phyloP scores from a whole-genome alignment of 2,113 vertebrate species.

The Tenrec ecaudatus region DNA sequence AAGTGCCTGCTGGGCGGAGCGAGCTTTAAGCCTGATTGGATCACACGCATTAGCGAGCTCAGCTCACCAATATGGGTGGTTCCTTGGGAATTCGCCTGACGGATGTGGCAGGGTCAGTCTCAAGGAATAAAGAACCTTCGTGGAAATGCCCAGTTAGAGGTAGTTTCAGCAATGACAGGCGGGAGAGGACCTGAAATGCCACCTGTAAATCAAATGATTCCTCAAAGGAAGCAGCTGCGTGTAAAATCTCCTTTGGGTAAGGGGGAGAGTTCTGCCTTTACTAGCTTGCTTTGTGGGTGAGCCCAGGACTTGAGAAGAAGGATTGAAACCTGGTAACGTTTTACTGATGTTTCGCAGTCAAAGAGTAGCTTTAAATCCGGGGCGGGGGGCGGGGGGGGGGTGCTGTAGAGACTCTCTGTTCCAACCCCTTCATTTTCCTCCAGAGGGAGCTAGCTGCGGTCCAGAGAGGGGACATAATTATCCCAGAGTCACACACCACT shows the following conservation, averaged over 20 bases:
- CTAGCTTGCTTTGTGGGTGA: not conserved
- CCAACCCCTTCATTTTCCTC: conserved; percentile 1
- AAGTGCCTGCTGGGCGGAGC: not conserved
- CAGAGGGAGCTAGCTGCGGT: not conserved
- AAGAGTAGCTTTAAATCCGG: not conserved
- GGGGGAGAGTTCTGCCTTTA: conserved; percentile 33
- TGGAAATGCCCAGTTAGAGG: conserved; percentile 49
- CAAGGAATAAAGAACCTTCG: conserved; percentile 50
- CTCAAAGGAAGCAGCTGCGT: conserved; percentile 59
- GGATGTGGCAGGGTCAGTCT: conserved; percentile 64
- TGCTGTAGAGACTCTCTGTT: not conserved
- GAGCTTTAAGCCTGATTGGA: conserved; percentile 71
- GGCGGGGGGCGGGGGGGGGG: too few species aligned
- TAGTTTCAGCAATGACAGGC: conserved; percentile 57
- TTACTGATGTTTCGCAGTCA: not conserved
- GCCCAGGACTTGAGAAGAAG: not conserved
- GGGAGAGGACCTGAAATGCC: conserved; percentile 27
- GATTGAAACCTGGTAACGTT: not conserved
- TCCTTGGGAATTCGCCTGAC: conserved; percentile 65
- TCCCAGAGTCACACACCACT: conserved; percentile 20
- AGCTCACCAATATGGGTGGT: not conserved
- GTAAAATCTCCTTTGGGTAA: conserved; percentile 33
- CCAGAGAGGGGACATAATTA: not conserved
- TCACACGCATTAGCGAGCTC: conserved; percentile 70
- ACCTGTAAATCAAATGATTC: conserved; percentile 71